Evolutionary conservation across 2,888 invertebrate genomes (phyloP).

Genomic region (Epistrophe eligans): DNA sequence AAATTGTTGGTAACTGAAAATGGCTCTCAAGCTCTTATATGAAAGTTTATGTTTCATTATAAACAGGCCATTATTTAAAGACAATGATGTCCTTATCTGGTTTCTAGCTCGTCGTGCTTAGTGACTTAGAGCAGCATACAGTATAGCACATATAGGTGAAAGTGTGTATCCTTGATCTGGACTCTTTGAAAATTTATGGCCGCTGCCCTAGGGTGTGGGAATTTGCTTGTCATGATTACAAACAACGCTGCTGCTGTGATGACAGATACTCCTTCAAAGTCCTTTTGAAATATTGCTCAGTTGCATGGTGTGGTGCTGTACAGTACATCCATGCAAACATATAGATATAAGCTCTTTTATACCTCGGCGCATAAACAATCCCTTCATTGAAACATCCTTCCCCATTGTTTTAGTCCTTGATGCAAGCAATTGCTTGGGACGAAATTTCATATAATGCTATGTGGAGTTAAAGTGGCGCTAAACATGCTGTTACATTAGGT

Average conservation of each 20-base stretch:
- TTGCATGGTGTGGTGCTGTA: neutral
- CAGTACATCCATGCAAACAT: too few species aligned
- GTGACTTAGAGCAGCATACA: neutral
- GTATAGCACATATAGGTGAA: neutral
- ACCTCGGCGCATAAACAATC: neutral
- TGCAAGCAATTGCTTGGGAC: constrained; percentile 23
- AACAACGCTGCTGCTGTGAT: constrained; percentile 6
- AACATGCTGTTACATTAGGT: neutral
- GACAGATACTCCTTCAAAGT: constrained; percentile 38
- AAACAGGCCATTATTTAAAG: constrained; percentile 60
- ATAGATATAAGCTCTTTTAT: constrained; percentile 3
- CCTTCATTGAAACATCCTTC: neutral
- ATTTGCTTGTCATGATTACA: constrained; percentile 52
- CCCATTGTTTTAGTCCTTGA: neutral
- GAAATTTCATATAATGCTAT: neutral
- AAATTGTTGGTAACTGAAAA: constrained; percentile 23
- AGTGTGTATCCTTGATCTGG: constrained; percentile 41
- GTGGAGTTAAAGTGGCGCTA: constrained; percentile 7
- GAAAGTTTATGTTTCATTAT: constrained; percentile 69
- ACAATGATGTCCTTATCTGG: constrained; percentile 55
- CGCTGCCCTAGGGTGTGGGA: constrained; percentile 27
- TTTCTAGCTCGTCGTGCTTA: constrained; percentile 17
- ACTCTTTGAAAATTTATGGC: constrained; percentile 52
- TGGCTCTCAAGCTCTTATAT: constrained; percentile 24
- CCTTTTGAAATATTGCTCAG: constrained; percentile 51